phyloP scores from a whole-genome alignment of 2,888 invertebrate species.

The Harpalus rufipes region DNA sequence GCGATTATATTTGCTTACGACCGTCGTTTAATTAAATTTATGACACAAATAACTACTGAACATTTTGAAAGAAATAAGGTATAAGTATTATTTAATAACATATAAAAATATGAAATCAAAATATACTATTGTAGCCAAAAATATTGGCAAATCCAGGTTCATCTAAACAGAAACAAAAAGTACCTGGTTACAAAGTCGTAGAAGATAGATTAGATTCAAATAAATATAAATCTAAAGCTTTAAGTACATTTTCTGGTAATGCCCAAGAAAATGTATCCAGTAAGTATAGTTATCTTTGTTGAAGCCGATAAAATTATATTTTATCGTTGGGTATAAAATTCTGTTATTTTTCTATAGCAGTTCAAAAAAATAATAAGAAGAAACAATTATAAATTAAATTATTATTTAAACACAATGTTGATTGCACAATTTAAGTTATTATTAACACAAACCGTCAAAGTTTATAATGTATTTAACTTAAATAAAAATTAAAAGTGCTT shows the following conservation, averaged over 20 bases:
- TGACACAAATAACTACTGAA: slow-evolving; percentile 40
- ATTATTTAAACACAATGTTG: too few species aligned
- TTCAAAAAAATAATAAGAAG: too few species aligned
- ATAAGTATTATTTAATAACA: background rate
- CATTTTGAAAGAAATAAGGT: slow-evolving; percentile 56
- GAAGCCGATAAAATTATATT: too few species aligned
- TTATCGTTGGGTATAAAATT: too few species aligned
- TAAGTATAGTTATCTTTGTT: too few species aligned
- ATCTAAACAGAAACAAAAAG: slow-evolving; percentile 46
- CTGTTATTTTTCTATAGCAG: too few species aligned
- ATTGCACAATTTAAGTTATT: too few species aligned
- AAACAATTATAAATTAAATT: too few species aligned
- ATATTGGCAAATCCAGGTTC: background rate
- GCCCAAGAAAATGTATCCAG: background rate
- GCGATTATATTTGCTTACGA: slow-evolving; percentile 69
- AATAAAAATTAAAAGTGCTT: too few species aligned
- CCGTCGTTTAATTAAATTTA: slow-evolving; percentile 65
- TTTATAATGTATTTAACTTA: too few species aligned
- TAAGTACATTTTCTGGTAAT: slow-evolving; percentile 18
- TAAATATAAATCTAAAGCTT: slow-evolving; percentile 17
- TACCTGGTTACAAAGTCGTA: background rate
- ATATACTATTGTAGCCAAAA: too few species aligned
- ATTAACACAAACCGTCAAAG: too few species aligned
- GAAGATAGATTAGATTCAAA: slow-evolving; percentile 19
- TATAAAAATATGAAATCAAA: background rate